Evolutionary conservation across 2,888 invertebrate genomes (phyloP), one percentile per base, ranked within the genome.

Genomic region (Therioaphis trifolii): DNA sequence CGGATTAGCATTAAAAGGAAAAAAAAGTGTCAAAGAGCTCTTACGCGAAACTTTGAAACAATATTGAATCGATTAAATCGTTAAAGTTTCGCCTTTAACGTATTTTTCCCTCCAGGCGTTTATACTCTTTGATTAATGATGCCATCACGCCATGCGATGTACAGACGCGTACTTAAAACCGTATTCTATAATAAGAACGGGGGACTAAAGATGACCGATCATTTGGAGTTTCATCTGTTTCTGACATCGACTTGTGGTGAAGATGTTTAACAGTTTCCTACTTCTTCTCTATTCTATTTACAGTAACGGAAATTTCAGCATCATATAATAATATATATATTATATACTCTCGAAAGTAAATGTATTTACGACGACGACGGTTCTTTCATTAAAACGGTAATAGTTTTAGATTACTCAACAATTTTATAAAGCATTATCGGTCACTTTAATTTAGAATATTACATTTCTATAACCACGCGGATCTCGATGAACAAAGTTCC

Each of bases 61-160:
- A 82, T 61, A 49, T 72, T 49, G 63, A 52, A 74, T 72, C 80
- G 61, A 80, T 72, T 80, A 80, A 80, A 80, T 66, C 63, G 74
- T 82, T 74, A 74, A 74, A 74, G 63, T 82, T 82, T 74, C 49
- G 35, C 27, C n/a, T 52, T 71, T 40, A 46, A 29, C 24, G 82
- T 52, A 35, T 18, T 27, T 68, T 11, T 24, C 12, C 58, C n/a
- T 49, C 52, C 14, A 24, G 52, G 21, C 63, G 24, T 74, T 18
- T 74, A 40, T 5, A 24, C 40, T 24, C 7, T 74, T 63, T 82
- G 82, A 82, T 82, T 82, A 82, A 82, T 63, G 82, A 74, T 52
- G 15, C 69, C 27, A 40, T 46, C 52, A 21, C 24, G 52, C 35
- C n/a, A 21, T 12, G 35, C 75, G 46, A 46, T 35, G 46, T 24